phyloP scores from a whole-genome alignment of 2,113 vertebrate species.

The Diadophis punctatus region DNA sequence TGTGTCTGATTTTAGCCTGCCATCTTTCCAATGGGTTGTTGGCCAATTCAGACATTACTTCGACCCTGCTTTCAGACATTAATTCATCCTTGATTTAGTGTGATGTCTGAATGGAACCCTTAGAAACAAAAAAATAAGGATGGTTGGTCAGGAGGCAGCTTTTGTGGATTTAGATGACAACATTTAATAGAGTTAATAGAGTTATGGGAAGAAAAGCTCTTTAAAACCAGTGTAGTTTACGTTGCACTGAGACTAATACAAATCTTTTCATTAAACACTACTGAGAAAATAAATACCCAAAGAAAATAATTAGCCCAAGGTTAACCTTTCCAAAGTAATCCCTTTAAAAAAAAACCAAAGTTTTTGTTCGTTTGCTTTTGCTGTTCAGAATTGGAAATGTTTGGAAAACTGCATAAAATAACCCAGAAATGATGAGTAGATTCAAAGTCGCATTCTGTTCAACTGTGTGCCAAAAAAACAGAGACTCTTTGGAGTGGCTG shows the following conservation, averaged over 20 bases:
- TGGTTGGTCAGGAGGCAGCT: neutral
- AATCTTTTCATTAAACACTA: neutral
- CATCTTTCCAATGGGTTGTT: neutral
- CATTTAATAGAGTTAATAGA: neutral
- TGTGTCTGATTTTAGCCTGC: neutral
- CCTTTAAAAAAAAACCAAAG: neutral
- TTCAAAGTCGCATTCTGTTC: neutral
- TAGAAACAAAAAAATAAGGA: neutral
- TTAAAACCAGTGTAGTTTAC: neutral
- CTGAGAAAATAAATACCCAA: neutral
- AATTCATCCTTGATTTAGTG: neutral
- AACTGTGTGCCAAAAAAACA: neutral
- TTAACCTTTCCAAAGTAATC: neutral
- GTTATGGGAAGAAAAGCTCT: neutral
- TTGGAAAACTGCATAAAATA: neutral
- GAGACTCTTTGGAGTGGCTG: neutral
- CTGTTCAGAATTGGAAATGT: neutral
- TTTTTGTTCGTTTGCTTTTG: neutral
- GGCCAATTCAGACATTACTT: neutral
- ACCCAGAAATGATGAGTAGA: neutral
- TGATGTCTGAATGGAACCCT: neutral
- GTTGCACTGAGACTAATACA: neutral
- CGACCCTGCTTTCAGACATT: neutral
- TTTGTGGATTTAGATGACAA: neutral
- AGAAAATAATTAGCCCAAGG: neutral